Conservation (phyloP, 2,797 vertebrate genomes). For the Arctocebus calabarensis region DNA sequence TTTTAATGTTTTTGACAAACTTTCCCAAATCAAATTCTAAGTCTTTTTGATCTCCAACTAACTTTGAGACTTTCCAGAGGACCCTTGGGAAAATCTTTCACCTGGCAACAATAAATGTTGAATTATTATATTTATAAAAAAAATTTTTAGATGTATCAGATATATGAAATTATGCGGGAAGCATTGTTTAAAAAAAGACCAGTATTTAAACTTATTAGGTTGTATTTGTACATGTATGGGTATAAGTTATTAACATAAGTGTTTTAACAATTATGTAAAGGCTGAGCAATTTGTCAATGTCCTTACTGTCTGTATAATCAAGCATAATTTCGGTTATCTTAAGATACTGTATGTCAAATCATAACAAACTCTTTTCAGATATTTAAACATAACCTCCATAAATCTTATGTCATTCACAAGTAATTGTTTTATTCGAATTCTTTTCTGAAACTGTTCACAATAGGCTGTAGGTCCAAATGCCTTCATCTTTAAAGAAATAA, state of each 20-base stretch:
- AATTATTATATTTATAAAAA: no score
- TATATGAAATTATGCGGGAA: background rate
- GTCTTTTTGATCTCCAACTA: background rate
- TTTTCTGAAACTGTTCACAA: background rate
- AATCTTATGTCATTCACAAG: background rate
- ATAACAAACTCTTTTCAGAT: background rate
- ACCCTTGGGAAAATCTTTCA: background rate
- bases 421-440: background rate
- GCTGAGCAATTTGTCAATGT: background rate
- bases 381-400: background rate
- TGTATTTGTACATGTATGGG: background rate
- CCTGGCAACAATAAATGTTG: background rate
- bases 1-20: background rate
- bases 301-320: background rate
- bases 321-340: background rate
- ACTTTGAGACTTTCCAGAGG: background rate
- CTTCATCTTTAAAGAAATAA: background rate
- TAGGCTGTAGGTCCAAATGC: background rate
- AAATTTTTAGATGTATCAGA: background rate
- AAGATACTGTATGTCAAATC: background rate
- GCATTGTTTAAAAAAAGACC: background rate
- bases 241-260: background rate
- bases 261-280: background rate
- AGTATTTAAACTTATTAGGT: background rate
- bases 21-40: background rate